Base-by-base conservation (phyloP, 2,888 invertebrate species). In the Sialis lutaria region DNA sequence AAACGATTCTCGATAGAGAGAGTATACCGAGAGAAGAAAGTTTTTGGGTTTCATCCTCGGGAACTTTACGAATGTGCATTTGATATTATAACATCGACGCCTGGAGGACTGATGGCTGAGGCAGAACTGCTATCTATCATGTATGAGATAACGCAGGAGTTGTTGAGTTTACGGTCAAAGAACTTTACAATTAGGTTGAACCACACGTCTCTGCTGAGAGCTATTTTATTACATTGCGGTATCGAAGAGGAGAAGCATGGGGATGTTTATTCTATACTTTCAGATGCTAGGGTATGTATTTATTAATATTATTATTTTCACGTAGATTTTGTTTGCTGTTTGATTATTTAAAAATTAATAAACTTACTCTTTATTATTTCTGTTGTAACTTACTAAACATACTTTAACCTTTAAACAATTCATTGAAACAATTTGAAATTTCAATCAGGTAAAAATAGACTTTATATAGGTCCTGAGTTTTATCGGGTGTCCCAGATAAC, bases 11-110 rank as follows among this genome's bases (percentile, higher is more conserved):
- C 83, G 1, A 79, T 95, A 6, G 91, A 88, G 55, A 74, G 84
- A 45, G 91, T 95, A 1, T 96, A 81, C 59, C 72, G 90, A 49
- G 85, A 90, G 60, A 79, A 81, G 54, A 79, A 80, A 56, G 78
- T 79, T 3, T 72, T 70, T 48, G 88, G 89, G 1, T 82, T 85
- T 56, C 90, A 92, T 65, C 96, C 96, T 0, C 74, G 82, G 51
- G 92, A 95, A 66, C 73, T 87, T 12, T 79, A 82, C 48, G 92
- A 93, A 63, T 91, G 91, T 64, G 88, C 89, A 2, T 93, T 93
- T 64, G 96, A 96, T 63, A 87, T 96, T 50, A 82, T 95, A 33
- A 82, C 85, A 5, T 79, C 88, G 2, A 76, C 71, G 50, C 69
- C 75, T 49, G 80, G 75, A 49, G 76, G 79, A 54, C 67, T 85